Conservation (phyloP, 1,140 invertebrate genomes). For the Calosoma granatense region DNA sequence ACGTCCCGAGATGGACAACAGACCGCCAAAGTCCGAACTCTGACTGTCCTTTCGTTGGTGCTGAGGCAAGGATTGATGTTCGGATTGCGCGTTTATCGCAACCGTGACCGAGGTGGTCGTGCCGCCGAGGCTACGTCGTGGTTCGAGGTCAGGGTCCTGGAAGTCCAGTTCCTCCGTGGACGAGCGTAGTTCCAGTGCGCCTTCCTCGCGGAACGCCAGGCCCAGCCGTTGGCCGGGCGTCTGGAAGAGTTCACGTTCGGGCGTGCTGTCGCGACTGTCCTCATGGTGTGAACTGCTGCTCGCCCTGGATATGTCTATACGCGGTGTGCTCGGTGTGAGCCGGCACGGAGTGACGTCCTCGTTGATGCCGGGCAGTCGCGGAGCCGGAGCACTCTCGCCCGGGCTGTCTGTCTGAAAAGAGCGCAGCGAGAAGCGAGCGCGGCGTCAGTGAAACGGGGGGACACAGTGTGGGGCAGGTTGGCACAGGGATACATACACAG, state of each 20-base stretch:
- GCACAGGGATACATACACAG: conserved; percentile 40
- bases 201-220: conserved; percentile 62
- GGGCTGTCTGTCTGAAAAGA: conserved; percentile 46
- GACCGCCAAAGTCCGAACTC: conserved; percentile 57
- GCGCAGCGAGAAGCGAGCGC: conserved; percentile 22
- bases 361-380: conserved; percentile 54
- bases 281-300: conserved; percentile 76
- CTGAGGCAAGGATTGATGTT: conserved; percentile 40
- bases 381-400: conserved; percentile 39
- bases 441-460: conserved; percentile 7
- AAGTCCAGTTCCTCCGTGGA: conserved; percentile 78
- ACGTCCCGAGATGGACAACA: conserved; percentile 70
- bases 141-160: conserved; percentile 47
- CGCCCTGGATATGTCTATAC: conserved; percentile 78
- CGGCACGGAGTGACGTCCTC: conserved; percentile 47
- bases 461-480: conserved; percentile 12
- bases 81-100: conserved; percentile 17
- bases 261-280: conserved; percentile 69
- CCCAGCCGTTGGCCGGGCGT: conserved; percentile 27
- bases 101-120: conserved; percentile 14
- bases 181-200: conserved; percentile 66
- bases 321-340: conserved; percentile 59
- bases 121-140: conserved; percentile 4
- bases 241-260: conserved; percentile 59
- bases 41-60: conserved; percentile 67